Conservation (phyloP, 2,888 invertebrate species). For the Dynastes maya region DNA sequence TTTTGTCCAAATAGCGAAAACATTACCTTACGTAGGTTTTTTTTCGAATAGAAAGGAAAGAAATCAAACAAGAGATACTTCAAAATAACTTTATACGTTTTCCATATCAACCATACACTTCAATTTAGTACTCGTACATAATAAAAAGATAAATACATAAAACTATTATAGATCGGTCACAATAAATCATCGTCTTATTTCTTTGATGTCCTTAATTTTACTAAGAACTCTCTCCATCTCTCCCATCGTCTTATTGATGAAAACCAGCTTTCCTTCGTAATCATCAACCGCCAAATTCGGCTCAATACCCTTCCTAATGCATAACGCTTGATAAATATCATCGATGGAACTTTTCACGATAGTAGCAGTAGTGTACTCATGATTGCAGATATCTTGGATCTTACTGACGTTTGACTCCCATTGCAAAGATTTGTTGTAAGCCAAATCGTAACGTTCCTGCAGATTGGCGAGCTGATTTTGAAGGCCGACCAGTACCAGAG, state of each 20-base stretch:
- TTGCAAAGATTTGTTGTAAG: conserved; percentile 74
- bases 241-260: conserved; percentile 53
- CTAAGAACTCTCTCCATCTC: conserved; percentile 36
- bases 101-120: too few species aligned
- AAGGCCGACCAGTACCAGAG: conserved; percentile 77
- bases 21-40: too few species aligned
- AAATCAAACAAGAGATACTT: too few species aligned
- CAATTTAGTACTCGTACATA: too few species aligned
- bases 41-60: too few species aligned
- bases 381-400: conserved; percentile 74
- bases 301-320: conserved; percentile 42
- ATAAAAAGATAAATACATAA: too few species aligned
- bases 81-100: too few species aligned
- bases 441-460: conserved; percentile 76
- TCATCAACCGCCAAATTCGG: conserved; percentile 18
- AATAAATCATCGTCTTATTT: too few species aligned
- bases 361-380: conserved; percentile 73
- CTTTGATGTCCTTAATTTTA: not conserved
- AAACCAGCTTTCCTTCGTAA: conserved; percentile 51
- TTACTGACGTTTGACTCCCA: conserved; percentile 77
- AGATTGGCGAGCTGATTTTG: conserved; percentile 77
- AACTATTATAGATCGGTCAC: too few species aligned
- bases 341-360: conserved; percentile 67
- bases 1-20: too few species aligned
- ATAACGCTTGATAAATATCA: conserved; percentile 52